phyloP scores from a whole-genome alignment of 2,113 vertebrate genomes.

The Osmerus mordax region DNA sequence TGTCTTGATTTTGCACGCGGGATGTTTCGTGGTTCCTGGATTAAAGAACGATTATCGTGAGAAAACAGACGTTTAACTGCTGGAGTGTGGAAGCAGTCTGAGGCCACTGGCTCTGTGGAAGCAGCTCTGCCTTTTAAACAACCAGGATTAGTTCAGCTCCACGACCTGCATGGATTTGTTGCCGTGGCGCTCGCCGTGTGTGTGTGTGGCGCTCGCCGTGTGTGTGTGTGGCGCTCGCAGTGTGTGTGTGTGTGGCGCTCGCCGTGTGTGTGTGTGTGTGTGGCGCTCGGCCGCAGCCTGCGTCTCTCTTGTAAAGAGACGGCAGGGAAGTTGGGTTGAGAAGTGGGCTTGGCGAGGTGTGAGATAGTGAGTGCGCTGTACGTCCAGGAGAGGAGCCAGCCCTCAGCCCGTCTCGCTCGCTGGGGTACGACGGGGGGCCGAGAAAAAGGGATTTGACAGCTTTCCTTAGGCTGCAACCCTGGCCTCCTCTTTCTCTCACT shows the following conservation, averaged over 20 bases:
- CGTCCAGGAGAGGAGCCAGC: constrained; percentile 23
- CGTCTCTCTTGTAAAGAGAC: constrained; percentile 59
- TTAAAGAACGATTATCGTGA: too few species aligned
- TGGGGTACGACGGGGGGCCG: not conserved
- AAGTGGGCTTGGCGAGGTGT: constrained; percentile 66
- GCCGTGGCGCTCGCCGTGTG: constrained; percentile 29
- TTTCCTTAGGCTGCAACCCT: not conserved
- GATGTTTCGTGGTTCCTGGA: too few species aligned
- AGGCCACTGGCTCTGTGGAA: constrained; percentile 24
- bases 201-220: constrained; percentile 16
- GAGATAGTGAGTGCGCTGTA: constrained; percentile 63
- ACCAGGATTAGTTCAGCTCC: constrained; percentile 57
- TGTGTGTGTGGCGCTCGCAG: constrained; percentile 17
- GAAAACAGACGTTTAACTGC: not conserved
- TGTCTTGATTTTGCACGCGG: too few species aligned
- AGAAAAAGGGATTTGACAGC: not conserved
- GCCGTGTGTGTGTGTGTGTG: not conserved
- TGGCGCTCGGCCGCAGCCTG: constrained; percentile 45
- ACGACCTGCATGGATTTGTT: constrained; percentile 55
- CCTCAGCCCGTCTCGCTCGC: too few species aligned
- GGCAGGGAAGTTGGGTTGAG: constrained; percentile 52
- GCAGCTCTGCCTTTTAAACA: constrained; percentile 38
- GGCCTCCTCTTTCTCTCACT: not conserved
- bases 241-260: not conserved
- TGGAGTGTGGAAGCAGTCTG: constrained; percentile 13